A percentile compares a stretch with the other conserved stretches of the same genome.
phyloP scores from a whole-genome alignment of 64 coral and sea anemone species.

The Montipora efflorescens region DNA sequence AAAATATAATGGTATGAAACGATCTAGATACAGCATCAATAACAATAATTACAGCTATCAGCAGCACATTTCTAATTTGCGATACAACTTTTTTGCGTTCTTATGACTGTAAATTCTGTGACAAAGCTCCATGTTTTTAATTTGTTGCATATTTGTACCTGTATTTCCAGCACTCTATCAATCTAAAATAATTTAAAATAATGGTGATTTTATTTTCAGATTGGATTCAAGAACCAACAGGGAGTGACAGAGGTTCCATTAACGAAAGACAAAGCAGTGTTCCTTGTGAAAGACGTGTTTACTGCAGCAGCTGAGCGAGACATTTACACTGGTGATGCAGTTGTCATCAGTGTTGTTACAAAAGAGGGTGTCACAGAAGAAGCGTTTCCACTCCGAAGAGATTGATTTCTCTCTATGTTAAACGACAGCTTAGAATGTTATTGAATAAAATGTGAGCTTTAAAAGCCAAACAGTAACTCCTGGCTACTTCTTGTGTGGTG shows the following conservation, averaged over 20 bases:
- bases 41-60: too few relatives aligned
- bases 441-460: neutral
- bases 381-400: slow-evolving; percentile 91
- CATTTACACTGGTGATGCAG: slow-evolving; percentile 99
- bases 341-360: slow-evolving; percentile 81
- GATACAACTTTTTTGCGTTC: neutral
- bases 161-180: too few relatives aligned
- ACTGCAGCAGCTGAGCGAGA: slow-evolving; percentile 93
- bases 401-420: slow-evolving; percentile 33
- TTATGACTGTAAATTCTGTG: too few relatives aligned
- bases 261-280: slow-evolving; percentile 88
- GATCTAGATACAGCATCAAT: too few relatives aligned
- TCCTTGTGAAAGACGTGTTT: slow-evolving; percentile 97
- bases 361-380: slow-evolving; percentile 95
- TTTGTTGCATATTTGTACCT: too few relatives aligned
- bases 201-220: slow-evolving; percentile 43
- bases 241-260: slow-evolving; percentile 82
- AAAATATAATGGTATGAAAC: too few relatives aligned
- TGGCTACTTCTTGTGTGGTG: too few relatives aligned
- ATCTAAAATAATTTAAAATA: too few relatives aligned
- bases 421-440: neutral
- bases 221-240: slow-evolving; percentile 98
- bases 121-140: too few relatives aligned
- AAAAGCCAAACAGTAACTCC: neutral
- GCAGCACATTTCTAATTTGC: too few relatives aligned